phyloP scores from a whole-genome alignment of 2,797 vertebrate genomes.

The Oceanodroma leucorhoa region DNA sequence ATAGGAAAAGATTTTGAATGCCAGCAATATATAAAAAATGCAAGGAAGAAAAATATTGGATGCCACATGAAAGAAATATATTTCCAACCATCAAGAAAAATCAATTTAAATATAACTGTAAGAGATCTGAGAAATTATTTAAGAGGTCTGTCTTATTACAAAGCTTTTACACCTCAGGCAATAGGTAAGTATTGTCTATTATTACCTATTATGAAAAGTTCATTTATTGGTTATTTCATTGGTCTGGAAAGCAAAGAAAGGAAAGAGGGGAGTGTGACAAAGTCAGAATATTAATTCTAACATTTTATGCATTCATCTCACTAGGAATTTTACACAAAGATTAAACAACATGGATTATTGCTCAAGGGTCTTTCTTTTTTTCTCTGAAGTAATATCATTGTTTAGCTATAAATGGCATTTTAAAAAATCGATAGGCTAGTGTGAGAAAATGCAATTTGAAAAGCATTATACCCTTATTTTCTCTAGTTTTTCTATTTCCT shows the following conservation, averaged over 20 bases:
- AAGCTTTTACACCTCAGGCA: slow-evolving; percentile 5
- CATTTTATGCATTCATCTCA: background rate
- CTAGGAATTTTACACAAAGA: background rate
- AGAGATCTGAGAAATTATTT: background rate
- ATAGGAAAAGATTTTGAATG: slow-evolving; percentile 10
- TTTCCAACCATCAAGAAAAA: slow-evolving; percentile 13
- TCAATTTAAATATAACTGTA: slow-evolving; percentile 13
- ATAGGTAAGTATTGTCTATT: slow-evolving; percentile 42
- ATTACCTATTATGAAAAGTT: background rate
- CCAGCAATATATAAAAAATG: slow-evolving; percentile 42
- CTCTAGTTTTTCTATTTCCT: background rate
- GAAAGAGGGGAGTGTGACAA: background rate
- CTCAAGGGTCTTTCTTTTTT: background rate
- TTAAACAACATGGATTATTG: background rate
- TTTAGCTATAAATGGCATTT: background rate
- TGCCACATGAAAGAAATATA: slow-evolving; percentile 44
- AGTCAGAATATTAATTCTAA: background rate
- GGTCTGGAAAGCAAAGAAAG: background rate
- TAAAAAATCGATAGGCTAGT: background rate
- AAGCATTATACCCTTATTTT: background rate
- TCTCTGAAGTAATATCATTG: background rate
- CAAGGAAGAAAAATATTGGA: slow-evolving; percentile 36
- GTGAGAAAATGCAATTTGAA: background rate
- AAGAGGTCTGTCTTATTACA: slow-evolving; percentile 10
- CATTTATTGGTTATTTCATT: background rate